phyloP scores from a whole-genome alignment of 2,113 vertebrate species.

The Megaptera novaeangliae region DNA sequence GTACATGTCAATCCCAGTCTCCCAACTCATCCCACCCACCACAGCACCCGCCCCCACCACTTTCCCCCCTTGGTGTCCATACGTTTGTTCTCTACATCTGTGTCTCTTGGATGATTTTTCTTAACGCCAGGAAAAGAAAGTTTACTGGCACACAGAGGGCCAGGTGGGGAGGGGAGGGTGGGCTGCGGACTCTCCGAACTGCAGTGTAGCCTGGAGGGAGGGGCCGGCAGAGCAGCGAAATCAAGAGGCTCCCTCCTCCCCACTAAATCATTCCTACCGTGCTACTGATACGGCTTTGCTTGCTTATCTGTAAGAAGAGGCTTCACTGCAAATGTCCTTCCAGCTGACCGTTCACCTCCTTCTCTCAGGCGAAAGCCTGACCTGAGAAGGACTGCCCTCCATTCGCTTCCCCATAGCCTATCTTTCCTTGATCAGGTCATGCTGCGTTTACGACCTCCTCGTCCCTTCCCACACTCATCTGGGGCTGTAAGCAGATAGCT shows the following conservation, averaged over 20 bases:
- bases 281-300: not conserved
- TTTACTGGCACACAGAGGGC: not conserved
- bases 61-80: too few species aligned
- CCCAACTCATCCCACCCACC: too few species aligned
- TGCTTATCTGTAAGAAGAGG: not conserved
- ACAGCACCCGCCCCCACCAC: too few species aligned
- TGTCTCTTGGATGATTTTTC: not conserved
- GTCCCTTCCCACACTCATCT: not conserved
- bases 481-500: not conserved
- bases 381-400: not conserved
- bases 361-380: not conserved
- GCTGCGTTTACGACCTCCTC: not conserved
- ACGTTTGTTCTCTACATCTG: too few species aligned
- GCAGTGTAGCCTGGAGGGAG: not conserved
- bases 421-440: not conserved
- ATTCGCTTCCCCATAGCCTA: not conserved
- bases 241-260: not conserved
- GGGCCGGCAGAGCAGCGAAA: not conserved
- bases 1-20: too few species aligned
- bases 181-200: not conserved
- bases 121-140: not conserved
- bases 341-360: not conserved
- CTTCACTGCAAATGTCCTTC: not conserved
- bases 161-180: not conserved
- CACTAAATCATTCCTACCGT: not conserved